Evolutionary conservation across 2,113 vertebrate species (phyloP).

Genomic region (Upupa epops): DNA sequence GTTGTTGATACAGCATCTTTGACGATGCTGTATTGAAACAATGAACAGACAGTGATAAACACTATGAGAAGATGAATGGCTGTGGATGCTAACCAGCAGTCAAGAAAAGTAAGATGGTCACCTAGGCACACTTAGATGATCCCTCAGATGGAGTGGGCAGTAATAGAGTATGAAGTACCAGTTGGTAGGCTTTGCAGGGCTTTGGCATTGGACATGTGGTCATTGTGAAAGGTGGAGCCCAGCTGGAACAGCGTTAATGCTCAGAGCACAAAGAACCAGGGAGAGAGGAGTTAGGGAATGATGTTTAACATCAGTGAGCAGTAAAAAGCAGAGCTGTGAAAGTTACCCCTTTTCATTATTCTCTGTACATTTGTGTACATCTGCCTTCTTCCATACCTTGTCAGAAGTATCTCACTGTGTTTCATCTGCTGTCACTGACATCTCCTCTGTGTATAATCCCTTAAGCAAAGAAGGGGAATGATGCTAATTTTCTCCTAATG

Average conservation of each 20-base stretch:
- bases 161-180: not conserved
- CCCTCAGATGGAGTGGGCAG: not conserved
- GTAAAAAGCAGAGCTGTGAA: not conserved
- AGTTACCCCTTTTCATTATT: not conserved
- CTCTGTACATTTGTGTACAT: not conserved
- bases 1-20: not conserved
- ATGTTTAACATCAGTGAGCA: not conserved
- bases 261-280: not conserved
- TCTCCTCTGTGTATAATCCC: not conserved
- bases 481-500: fast-evolving
- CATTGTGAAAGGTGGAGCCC: not conserved
- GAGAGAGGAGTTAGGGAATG: not conserved
- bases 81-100: not conserved
- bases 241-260: not conserved
- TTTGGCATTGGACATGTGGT: not conserved
- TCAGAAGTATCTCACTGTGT: not conserved
- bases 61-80: not conserved
- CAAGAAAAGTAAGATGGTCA: not conserved
- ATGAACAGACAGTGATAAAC: not conserved
- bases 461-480: not conserved
- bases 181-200: not conserved
- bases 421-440: not conserved
- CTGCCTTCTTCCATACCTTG: not conserved
- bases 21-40: not conserved
- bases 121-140: not conserved